phyloP scores from a whole-genome alignment of 1,140 invertebrate genomes.

The Calliphora vicina region DNA sequence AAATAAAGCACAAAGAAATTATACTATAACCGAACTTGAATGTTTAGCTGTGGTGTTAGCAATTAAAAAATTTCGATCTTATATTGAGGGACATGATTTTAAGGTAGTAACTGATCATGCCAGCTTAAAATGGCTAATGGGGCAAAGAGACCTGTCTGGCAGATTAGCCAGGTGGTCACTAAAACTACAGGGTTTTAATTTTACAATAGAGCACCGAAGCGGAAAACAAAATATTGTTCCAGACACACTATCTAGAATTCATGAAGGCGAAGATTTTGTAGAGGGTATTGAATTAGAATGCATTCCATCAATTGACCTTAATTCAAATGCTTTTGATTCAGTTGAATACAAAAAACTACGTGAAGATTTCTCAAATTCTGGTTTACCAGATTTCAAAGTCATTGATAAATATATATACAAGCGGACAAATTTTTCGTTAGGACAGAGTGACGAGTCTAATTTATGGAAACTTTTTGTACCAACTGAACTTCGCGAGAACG shows the following conservation, averaged over 20 bases:
- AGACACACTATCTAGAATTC: slow-evolving; percentile 45
- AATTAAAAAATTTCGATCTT: slow-evolving; percentile 62
- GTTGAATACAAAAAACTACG: too few species aligned
- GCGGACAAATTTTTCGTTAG: background rate
- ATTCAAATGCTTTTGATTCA: too few species aligned
- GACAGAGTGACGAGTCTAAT: background rate
- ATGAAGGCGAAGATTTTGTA: background rate
- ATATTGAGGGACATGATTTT: slow-evolving; percentile 60
- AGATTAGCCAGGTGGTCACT: slow-evolving; percentile 49
- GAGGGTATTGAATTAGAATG: background rate
- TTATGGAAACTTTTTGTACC: slow-evolving; percentile 31
- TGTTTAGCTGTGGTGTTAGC: slow-evolving; percentile 62
- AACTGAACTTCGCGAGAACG: background rate
- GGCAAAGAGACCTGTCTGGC: slow-evolving; percentile 22
- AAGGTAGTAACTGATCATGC: slow-evolving; percentile 53
- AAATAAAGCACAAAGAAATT: slow-evolving; percentile 40
- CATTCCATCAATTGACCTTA: too few species aligned
- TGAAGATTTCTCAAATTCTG: too few species aligned
- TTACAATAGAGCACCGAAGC: slow-evolving; percentile 49
- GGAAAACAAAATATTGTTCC: slow-evolving; percentile 50
- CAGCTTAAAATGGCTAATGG: slow-evolving; percentile 46
- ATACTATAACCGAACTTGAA: slow-evolving; percentile 63
- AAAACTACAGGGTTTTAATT: slow-evolving; percentile 47
- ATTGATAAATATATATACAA: slow-evolving; percentile 22
- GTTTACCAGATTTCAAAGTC: background rate